Evolutionary conservation across 1,140 invertebrate genomes (phyloP), one percentile per base, ranked within the genome.

Genomic region (Spodoptera frugiperda): DNA sequence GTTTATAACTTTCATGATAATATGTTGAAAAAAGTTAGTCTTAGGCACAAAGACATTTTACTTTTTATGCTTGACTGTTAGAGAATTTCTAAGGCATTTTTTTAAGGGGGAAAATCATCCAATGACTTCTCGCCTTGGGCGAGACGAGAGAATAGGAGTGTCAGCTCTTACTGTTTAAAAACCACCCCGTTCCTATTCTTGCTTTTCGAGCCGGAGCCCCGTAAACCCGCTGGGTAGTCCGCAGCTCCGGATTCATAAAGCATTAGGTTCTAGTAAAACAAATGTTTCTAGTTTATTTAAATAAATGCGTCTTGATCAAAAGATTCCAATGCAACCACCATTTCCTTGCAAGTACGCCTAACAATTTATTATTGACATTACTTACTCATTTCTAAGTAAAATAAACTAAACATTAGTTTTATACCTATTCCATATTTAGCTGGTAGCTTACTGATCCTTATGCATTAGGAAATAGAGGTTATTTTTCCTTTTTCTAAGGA

Each of bases 361-460:
- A 78, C 78, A 71, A 84, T 84, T 83, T 61, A 61, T 85, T 79
- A 84, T 84, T 83, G 82, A 82, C 84, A 82, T 79, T 77, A 73
- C 78, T 77, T 78, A 79, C 80, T 77, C 74, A 82, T 83, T 83
- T 84, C 81, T 82, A 70, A 59, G 54, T 75, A 77, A 61, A 82
- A 79, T 83, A 84, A 74, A 84, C 53, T 71, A 80, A 76, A 76
- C 77, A 81, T 78, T 75, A 78, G 74, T 81, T 82, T 80, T 80
- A 82, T 77, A 39, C 33, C 33, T 9, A 77, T 78, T 78, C 53
- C 71, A 48, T 59, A 73, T 73, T 73, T 44, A 59, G 48, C 17
- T 5, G 46, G 25, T 25, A 21, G 2, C 21, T 15, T 54, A 72
- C 5, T 57, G 25, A 30, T n/a, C 39, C 48, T 61, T 73, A 67